A percentile compares a stretch with the other conserved stretches of the same genome.
phyloP scores from a whole-genome alignment of 2,797 vertebrate genomes.

The Eidolon dupreanum region DNA sequence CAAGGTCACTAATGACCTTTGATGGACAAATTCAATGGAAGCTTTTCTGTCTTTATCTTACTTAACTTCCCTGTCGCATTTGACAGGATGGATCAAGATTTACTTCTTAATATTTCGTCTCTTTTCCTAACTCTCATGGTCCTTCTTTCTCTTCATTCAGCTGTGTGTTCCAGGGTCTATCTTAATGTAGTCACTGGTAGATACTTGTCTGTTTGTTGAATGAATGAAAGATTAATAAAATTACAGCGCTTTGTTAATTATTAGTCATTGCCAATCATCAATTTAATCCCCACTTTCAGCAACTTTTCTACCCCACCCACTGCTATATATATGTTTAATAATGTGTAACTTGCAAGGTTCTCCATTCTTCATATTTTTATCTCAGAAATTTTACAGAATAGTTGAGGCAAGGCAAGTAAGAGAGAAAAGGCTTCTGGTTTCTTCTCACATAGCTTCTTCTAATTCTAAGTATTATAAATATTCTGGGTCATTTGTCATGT shows the following conservation, averaged over 20 bases:
- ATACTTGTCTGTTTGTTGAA: background rate
- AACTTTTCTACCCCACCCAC: background rate
- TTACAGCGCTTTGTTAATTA: background rate
- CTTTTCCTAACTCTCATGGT: background rate
- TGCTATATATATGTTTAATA: constrained; percentile 6
- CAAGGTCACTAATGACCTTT: constrained; percentile 65
- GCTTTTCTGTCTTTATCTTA: constrained; percentile 48
- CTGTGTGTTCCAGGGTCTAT: background rate
- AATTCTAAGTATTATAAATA: constrained; percentile 56
- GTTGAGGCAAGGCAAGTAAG: background rate
- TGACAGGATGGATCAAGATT: background rate
- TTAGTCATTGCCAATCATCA: background rate
- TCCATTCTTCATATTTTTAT: background rate
- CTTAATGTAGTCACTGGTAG: background rate
- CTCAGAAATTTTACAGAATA: background rate
- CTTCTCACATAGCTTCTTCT: constrained; percentile 10
- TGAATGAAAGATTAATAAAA: constrained; percentile 17
- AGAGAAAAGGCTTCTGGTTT: background rate
- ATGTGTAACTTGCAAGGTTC: background rate
- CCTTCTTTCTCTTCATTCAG: background rate
- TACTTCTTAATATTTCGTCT: constrained; percentile 14
- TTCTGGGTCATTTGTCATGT: background rate
- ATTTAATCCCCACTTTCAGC: background rate
- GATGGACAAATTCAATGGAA: constrained; percentile 53
- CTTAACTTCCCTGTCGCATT: background rate